Evolutionary conservation across 2,797 vertebrate species (phyloP), one percentile per base, ranked within the genome.

Genomic region (Apogon hyalosoma): DNA sequence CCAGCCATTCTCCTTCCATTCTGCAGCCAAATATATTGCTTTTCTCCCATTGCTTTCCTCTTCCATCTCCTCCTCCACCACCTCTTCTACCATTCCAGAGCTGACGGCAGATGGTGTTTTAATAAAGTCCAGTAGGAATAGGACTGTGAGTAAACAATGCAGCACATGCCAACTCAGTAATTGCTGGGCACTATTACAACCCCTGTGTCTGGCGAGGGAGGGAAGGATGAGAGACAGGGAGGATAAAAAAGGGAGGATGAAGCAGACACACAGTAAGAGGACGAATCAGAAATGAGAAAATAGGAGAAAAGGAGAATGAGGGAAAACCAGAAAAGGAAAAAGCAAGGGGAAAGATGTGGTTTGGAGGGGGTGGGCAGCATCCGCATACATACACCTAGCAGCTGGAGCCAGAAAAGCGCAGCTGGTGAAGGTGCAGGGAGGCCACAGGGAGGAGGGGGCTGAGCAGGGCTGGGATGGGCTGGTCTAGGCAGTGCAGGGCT

Each of bases 101-200:
- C 95, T 93, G 94, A 97, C 94, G 95, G 95, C 98, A 99, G 98
- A 99, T 99, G 98, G 98, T 98, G 96, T 99, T 99, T 99, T 99
- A 98, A 99, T 99, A 98, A 98, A 98, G 98, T 99, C 98, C 97
- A 97, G 97, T 98, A 99, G 98, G 98, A 99, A 98, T 98, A 98
- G 96, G 94, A 95, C 95, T 97, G 97, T 97, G 97, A 97, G 95
- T 98, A 98, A 98, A 99, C 96, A 98, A 95, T 95, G 95, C 93
- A 90, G 90, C 48, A 89, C 95, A 96, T 98, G 97, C 98, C 98
- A 99, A 96, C 95, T 97, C 95, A 95, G 94, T 99, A 99, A 99
- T 99, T 99, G 98, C 97, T 94, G 96, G 96, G 97, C 96, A 97
- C 95, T 95, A 94, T 95, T 96, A 95, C 96, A 97, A 95, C 94